Evolutionary conservation across 2,797 vertebrate genomes (phyloP).

Genomic region (Coluber constrictor): DNA sequence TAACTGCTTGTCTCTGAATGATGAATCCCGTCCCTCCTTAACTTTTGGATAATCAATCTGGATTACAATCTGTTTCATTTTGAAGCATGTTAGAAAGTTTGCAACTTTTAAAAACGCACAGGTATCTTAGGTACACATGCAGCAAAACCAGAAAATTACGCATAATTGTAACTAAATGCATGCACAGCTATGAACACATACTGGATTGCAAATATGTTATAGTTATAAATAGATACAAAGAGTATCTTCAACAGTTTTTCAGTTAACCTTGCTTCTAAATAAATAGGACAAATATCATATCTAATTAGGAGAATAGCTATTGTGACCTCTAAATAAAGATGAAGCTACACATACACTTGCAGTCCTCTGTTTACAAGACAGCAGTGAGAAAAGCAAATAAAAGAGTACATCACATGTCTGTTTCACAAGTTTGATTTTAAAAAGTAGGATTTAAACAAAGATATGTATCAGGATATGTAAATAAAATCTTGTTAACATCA

Average conservation of each 20-base stretch:
- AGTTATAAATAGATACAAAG: neutral
- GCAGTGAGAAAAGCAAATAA: neutral
- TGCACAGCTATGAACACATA: neutral
- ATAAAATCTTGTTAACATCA: neutral
- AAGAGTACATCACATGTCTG: neutral
- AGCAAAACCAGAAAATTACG: neutral
- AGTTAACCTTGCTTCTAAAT: neutral
- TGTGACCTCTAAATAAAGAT: neutral
- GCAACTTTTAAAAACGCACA: neutral
- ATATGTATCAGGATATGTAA: neutral
- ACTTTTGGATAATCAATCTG: neutral
- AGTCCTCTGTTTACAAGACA: neutral
- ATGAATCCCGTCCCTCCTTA: constrained; percentile 26
- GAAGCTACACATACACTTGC: neutral
- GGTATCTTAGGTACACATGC: accelerated
- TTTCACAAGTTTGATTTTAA: neutral
- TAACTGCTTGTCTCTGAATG: constrained; percentile 62
- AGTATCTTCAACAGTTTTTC: neutral
- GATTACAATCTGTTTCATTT: neutral
- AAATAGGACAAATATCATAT: neutral
- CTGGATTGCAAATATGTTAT: neutral
- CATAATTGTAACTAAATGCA: neutral
- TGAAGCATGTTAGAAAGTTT: constrained; percentile 4
- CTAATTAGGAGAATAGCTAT: neutral
- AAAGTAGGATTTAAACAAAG: neutral